phyloP scores from a whole-genome alignment of 2,888 invertebrate species.

The Mythimna vitellina region DNA sequence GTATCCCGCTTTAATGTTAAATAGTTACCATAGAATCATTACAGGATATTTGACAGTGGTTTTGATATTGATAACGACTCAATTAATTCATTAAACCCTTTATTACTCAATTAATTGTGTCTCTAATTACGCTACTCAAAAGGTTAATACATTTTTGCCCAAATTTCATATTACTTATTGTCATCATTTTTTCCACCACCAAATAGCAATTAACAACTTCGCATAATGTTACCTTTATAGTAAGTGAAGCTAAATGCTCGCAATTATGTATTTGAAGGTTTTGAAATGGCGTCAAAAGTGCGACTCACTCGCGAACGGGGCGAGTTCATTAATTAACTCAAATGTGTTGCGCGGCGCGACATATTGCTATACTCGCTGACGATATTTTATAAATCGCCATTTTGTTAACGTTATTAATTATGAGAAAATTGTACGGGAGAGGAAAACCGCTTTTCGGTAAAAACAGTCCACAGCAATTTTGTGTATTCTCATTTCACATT shows the following conservation, averaged over 20 bases:
- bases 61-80: neutral
- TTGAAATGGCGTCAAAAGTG: conserved; percentile 42
- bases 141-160: neutral
- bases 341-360: conserved; percentile 20
- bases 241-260: conserved; percentile 28
- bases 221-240: conserved; percentile 10
- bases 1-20: too few species aligned
- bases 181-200: neutral
- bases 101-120: too few species aligned
- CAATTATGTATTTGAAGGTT: conserved; percentile 38
- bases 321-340: conserved; percentile 55
- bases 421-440: too few species aligned
- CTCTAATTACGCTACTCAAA: too few species aligned
- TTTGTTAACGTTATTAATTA: neutral
- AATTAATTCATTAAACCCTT: too few species aligned
- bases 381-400: conserved; percentile 9
- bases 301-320: conserved; percentile 17
- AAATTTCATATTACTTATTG: neutral
- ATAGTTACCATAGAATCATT: too few species aligned
- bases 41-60: neutral
- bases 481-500: neutral
- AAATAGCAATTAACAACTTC: neutral
- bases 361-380: conserved; percentile 18
- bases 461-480: neutral
- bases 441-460: too few species aligned